phyloP scores from a whole-genome alignment of 2,888 invertebrate genomes.

The Drosophila atroscutellata region DNA sequence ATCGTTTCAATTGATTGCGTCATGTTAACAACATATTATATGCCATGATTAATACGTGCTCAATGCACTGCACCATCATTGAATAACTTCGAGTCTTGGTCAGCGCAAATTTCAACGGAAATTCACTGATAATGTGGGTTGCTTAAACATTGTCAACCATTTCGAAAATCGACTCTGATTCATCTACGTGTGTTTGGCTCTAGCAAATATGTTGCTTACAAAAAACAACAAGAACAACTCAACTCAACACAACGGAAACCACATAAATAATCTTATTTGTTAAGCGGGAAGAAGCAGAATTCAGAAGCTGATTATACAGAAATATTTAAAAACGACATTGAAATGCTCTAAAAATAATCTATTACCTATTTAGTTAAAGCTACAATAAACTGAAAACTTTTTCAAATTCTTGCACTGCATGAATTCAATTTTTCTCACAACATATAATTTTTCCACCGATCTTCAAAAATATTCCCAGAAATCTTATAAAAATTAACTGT shows the following conservation, averaged over 20 bases:
- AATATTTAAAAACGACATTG: neutral
- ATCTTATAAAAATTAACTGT: slow-evolving; percentile 1
- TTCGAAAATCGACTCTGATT: slow-evolving; percentile 46
- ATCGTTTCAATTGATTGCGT: slow-evolving; percentile 60
- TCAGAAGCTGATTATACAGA: neutral
- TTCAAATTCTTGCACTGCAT: neutral
- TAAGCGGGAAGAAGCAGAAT: neutral
- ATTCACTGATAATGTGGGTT: slow-evolving; percentile 40
- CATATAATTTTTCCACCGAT: too few species aligned
- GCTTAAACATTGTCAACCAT: slow-evolving; percentile 26
- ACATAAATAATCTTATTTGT: slow-evolving; percentile 16
- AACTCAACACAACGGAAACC: slow-evolving; percentile 20
- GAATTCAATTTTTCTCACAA: neutral
- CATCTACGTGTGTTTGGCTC: slow-evolving; percentile 47
- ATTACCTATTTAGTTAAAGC: neutral
- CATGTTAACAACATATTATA: slow-evolving; percentile 49
- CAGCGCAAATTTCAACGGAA: slow-evolving; percentile 63
- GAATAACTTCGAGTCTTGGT: slow-evolving; percentile 5
- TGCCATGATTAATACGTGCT: slow-evolving; percentile 67
- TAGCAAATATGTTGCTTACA: slow-evolving; percentile 19
- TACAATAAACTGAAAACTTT: neutral
- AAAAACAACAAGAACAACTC: neutral
- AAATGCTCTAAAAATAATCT: neutral
- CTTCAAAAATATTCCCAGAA: neutral
- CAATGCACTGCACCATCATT: slow-evolving; percentile 33